A percentile compares a stretch with the other conserved stretches of the same genome.
Evolutionary conservation across 2,888 invertebrate species (phyloP).

Genomic region (Andrena haemorrhoa): DNA sequence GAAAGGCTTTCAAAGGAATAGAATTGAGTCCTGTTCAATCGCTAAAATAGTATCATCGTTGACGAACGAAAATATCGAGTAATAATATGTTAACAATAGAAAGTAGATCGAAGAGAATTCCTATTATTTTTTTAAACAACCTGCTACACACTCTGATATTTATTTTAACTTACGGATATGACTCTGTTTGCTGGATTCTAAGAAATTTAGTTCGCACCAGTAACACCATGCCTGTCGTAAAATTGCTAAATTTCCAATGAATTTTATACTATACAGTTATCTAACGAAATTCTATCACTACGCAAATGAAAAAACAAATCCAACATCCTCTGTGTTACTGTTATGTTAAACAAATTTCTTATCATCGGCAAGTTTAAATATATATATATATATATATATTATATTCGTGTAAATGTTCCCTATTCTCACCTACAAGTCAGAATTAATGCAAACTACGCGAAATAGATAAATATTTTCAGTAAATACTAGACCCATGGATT

Average conservation of each 20-base stretch:
- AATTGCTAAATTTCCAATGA: conserved; percentile 23
- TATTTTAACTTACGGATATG: conserved; percentile 47
- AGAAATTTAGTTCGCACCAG: conserved; percentile 42
- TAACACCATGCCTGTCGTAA: conserved; percentile 19
- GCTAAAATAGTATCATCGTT: conserved; percentile 1
- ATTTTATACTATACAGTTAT: conserved; percentile 25
- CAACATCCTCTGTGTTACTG: conserved; percentile 25
- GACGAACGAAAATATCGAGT: conserved; percentile 10
- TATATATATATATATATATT: conserved; percentile 4
- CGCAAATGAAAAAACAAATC: not conserved
- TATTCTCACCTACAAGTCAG: conserved; percentile 33
- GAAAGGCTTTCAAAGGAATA: conserved; percentile 4
- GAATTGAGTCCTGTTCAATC: not conserved
- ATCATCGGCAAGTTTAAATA: conserved; percentile 3
- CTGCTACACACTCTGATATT: conserved; percentile 46
- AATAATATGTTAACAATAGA: conserved; percentile 27
- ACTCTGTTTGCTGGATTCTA: conserved; percentile 35
- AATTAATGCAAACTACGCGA: conserved; percentile 37
- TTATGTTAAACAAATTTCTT: conserved; percentile 44
- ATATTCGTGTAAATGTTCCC: conserved; percentile 39
- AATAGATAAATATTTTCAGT: conserved; percentile 51
- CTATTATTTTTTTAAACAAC: conserved; percentile 52
- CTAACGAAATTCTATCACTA: conserved; percentile 1
- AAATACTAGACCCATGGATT: conserved; percentile 40
- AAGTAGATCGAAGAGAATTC: conserved; percentile 36